Evolutionary conservation across 2,797 vertebrate species (phyloP), one percentile per base, ranked within the genome.

Genomic region (Limnodromus scolopaceus): DNA sequence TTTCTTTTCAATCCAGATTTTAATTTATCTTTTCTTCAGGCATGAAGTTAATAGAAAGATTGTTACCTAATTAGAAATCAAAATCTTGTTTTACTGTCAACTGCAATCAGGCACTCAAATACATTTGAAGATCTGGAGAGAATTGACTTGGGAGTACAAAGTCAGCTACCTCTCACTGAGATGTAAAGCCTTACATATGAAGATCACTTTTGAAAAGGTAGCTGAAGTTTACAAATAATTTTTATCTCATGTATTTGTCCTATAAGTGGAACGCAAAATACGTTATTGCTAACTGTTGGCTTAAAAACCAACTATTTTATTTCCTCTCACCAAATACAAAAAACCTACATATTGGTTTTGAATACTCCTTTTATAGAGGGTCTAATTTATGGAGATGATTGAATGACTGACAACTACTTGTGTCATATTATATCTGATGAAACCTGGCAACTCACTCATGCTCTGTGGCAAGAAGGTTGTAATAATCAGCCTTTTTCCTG

Each of bases 1-100:
- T 88, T 90, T 92, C 58, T n/a, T 94, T 92, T 96, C 91, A 91
- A 93, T 88, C 65, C 89, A 36, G 76, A 96, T 60, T 93, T 97
- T 86, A 95, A 92, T 51, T 95, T 94, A 74, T 75, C 78, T 96
- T 97, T 87, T 53, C 51, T 78, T 36, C 54, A 77, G 41, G 12
- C 72, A 74, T 54, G 75, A 97, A 92, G 64, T 89, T 87, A 84
- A 72, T 57, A 87, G 49, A 92, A 94, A 81, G 86, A 91, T 66
- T 92, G 79, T 91, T 95, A 95, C 72, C 69, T 93, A 95, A 97
- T 96, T 87, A 92, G 68, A 88, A 89, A 84, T 72, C 84, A 84
- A 91, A 90, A 85, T 74, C 85, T 84, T 90, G 38, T 77, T 83
- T 93, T 51, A 61, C 39, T 76, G 72, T 60, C 69, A 86, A 16